A percentile compares a stretch with the other conserved stretches of the same genome.
Conservation (phyloP, 2,113 vertebrate species). For the Motacilla alba region DNA sequence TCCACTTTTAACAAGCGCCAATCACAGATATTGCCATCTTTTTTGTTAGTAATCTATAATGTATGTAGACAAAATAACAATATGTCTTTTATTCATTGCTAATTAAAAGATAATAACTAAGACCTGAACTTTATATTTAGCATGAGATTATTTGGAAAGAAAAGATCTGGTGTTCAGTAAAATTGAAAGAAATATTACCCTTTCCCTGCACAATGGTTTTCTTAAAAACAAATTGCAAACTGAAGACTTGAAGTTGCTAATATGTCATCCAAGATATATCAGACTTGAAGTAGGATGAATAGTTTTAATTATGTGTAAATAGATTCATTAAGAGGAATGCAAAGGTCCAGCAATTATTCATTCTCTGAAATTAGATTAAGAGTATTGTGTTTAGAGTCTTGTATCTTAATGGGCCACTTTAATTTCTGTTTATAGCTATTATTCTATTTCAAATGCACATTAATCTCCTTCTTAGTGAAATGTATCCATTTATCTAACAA, state of each 20-base stretch:
- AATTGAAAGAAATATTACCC: not conserved
- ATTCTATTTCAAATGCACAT: slow-evolving; percentile 27
- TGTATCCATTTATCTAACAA: not conserved
- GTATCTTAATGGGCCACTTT: slow-evolving; percentile 24
- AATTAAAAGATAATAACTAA: not conserved
- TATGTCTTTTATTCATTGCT: not conserved
- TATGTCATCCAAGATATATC: slow-evolving; percentile 11
- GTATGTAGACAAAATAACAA: not conserved
- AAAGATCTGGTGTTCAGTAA: not conserved
- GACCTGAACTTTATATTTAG: not conserved
- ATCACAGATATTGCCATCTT: not conserved
- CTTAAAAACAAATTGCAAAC: not conserved
- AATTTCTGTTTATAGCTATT: slow-evolving; percentile 43
- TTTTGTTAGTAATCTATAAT: not conserved
- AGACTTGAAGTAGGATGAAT: slow-evolving; percentile 31
- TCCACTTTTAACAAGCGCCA: not conserved
- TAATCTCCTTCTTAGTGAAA: slow-evolving; percentile 32
- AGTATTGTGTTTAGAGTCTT: slow-evolving; percentile 44
- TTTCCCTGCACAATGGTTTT: not conserved
- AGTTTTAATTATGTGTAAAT: slow-evolving; percentile 56
- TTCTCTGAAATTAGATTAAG: slow-evolving; percentile 36
- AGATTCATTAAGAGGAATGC: slow-evolving; percentile 48
- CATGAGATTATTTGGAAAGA: not conserved
- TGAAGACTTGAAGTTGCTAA: not conserved
- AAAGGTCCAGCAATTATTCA: slow-evolving; percentile 40